Evolutionary conservation across 2,113 vertebrate species (phyloP).

Genomic region (Acinonyx jubatus): DNA sequence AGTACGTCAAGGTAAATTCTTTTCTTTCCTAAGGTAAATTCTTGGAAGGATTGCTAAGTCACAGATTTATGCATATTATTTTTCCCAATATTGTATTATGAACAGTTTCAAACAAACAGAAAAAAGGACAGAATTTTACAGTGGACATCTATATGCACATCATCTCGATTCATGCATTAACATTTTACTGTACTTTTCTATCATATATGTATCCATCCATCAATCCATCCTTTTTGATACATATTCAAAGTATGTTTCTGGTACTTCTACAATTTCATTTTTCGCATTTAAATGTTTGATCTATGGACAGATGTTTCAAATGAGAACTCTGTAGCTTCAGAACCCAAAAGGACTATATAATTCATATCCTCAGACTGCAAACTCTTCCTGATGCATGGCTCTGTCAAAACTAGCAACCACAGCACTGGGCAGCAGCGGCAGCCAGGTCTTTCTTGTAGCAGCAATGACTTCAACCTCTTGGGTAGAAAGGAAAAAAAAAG

Average conservation of each 20-base stretch:
- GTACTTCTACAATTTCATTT: neutral
- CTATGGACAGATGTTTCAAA: neutral
- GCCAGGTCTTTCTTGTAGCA: neutral
- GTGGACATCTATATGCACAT: neutral
- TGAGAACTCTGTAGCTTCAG: conserved; percentile 2
- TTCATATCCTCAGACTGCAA: neutral
- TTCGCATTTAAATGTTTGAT: neutral
- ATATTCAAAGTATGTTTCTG: neutral
- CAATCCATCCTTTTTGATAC: neutral
- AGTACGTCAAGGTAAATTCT: neutral
- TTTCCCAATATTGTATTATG: neutral
- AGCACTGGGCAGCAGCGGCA: neutral
- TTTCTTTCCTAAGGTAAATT: neutral
- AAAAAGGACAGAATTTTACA: conserved; percentile 19
- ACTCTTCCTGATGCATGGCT: neutral
- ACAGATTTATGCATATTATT: conserved; percentile 15
- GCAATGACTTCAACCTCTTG: neutral
- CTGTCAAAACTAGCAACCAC: neutral
- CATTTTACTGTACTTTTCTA: neutral
- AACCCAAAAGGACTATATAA: neutral
- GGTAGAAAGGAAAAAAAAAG: neutral
- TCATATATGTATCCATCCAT: neutral
- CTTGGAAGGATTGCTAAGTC: neutral
- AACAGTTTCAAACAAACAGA: neutral
- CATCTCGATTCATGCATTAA: neutral